phyloP scores from a whole-genome alignment of 2,113 vertebrate species.

The Microtus montanus region DNA sequence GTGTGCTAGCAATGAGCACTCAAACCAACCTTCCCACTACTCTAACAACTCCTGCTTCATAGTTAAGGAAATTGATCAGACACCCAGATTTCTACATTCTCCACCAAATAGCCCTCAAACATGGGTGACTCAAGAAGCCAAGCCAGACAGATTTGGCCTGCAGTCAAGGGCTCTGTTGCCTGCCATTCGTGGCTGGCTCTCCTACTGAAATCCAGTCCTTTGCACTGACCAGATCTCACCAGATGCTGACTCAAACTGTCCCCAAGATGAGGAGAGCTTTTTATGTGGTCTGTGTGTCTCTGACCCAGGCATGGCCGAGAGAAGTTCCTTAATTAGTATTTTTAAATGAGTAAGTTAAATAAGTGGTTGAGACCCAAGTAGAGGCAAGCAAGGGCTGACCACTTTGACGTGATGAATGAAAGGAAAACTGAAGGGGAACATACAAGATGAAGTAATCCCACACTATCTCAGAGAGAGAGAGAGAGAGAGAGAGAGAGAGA shows the following conservation, averaged over 20 bases:
- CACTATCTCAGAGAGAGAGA: too few species aligned
- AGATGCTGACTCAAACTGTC: too few species aligned
- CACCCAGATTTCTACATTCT: fast-evolving
- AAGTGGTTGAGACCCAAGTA: neutral
- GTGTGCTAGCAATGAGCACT: fast-evolving
- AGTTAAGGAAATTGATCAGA: neutral
- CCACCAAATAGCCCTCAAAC: fast-evolving
- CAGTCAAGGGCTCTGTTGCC: fast-evolving
- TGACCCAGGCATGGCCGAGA: neutral
- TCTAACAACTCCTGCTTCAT: fast-evolving
- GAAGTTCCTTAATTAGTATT: neutral
- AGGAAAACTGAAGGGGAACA: too few species aligned
- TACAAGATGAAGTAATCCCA: too few species aligned
- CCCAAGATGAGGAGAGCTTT: fast-evolving
- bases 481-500: too few species aligned
- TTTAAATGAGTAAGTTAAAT: neutral
- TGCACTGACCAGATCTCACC: fast-evolving
- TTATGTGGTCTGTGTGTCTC: fast-evolving
- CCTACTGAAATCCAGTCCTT: fast-evolving
- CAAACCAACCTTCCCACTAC: fast-evolving
- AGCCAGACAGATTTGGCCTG: fast-evolving
- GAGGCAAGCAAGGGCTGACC: fast-evolving
- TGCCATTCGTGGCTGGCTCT: fast-evolving
- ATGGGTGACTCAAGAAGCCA: fast-evolving
- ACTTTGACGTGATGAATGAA: neutral